Conservation (phyloP, 35 echinoderm and acorn worm genomes). For the Hemicentrotus pulcherrimus region DNA sequence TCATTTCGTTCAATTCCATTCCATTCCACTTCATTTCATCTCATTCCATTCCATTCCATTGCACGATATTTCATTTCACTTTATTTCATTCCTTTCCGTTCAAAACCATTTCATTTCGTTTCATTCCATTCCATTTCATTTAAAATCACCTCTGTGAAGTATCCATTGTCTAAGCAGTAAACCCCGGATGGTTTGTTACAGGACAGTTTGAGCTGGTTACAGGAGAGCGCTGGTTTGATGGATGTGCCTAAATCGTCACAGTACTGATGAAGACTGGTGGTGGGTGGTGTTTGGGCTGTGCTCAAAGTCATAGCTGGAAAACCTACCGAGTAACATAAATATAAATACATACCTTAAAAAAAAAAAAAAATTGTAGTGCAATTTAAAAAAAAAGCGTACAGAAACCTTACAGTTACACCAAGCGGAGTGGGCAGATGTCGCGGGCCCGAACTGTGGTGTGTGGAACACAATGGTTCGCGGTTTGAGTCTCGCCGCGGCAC, state of each 20-base stretch:
- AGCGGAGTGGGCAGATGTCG: too few relatives aligned
- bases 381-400: too few relatives aligned
- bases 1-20: too few relatives aligned
- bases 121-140: conserved; percentile 21
- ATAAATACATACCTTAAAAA: too few relatives aligned
- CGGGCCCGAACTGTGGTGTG: too few relatives aligned
- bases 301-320: background rate
- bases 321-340: background rate
- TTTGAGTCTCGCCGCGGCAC: too few relatives aligned
- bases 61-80: background rate
- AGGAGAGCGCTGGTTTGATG: background rate
- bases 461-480: too few relatives aligned
- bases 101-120: background rate
- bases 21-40: too few relatives aligned
- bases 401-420: too few relatives aligned
- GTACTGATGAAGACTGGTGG: too few relatives aligned
- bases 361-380: too few relatives aligned
- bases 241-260: background rate
- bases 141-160: conserved; percentile 32
- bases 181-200: background rate
- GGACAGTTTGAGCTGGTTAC: background rate
- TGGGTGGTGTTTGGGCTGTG: background rate
- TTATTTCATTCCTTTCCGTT: background rate
- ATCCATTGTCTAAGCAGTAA: background rate
- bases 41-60: background rate